A percentile compares a stretch with the other conserved stretches of the same genome.
Evolutionary conservation across 2,888 invertebrate species (phyloP).

Genomic region (Conus canariensis): DNA sequence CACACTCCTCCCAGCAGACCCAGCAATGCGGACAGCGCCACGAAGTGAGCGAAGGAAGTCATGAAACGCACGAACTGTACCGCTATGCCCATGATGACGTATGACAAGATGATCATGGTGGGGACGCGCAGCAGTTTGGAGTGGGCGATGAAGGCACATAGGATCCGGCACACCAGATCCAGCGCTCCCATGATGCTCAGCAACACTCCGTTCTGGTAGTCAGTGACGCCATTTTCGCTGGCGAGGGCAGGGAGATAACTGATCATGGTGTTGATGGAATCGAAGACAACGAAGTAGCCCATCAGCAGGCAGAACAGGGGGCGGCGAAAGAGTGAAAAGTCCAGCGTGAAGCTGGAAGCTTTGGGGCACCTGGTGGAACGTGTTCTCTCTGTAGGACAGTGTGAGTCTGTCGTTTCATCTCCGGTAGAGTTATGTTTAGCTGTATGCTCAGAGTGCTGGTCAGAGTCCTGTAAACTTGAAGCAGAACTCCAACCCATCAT

Average conservation of each 20-base stretch:
- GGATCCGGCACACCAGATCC: conserved; percentile 29
- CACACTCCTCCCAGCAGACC: conserved; percentile 43
- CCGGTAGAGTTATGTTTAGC: background rate
- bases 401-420: background rate
- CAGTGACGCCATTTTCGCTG: conserved; percentile 24
- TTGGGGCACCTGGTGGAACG: background rate
- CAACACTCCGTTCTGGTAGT: conserved; percentile 18
- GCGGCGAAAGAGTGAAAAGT: conserved; percentile 33
- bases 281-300: background rate
- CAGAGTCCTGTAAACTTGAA: background rate
- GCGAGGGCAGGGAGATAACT: conserved; percentile 39
- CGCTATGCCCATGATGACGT: conserved; percentile 19
- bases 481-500: no score
- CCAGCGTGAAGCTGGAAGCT: background rate
- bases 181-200: conserved; percentile 25
- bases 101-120: conserved; percentile 24
- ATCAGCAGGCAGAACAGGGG: conserved; percentile 31
- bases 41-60: conserved; percentile 38
- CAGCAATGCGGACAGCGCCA: conserved; percentile 32
- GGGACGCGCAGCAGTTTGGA: conserved; percentile 15
- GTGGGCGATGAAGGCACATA: conserved; percentile 11
- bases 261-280: conserved; percentile 13
- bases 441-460: background rate
- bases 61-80: conserved; percentile 42
- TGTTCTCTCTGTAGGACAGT: background rate